Evolutionary conservation across 1,140 invertebrate genomes (phyloP).

Genomic region (Hestina assimilis): DNA sequence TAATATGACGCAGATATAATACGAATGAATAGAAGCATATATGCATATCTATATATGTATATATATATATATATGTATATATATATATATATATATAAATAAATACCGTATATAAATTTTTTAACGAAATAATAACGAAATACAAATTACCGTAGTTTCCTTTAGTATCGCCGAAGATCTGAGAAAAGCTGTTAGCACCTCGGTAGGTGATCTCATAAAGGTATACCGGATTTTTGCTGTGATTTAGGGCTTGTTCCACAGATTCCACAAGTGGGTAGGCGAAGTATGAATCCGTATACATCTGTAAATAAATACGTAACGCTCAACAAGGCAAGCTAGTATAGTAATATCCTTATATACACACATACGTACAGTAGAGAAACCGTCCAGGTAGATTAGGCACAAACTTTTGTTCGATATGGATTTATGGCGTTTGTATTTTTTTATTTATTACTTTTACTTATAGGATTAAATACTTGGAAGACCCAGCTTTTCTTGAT

Average conservation of each 20-base stretch:
- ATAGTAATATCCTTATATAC: too few relatives aligned
- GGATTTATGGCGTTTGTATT: too few relatives aligned
- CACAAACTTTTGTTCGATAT: too few relatives aligned
- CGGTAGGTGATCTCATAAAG: conserved; percentile 83
- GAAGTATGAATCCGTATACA: conserved; percentile 85
- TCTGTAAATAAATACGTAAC: conserved; percentile 65
- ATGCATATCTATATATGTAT: too few relatives aligned
- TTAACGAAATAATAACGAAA: neutral
- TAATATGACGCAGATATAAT: too few relatives aligned
- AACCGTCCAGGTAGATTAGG: too few relatives aligned
- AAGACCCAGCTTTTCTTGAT: too few relatives aligned
- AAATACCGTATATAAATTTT: neutral
- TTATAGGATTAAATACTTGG: too few relatives aligned
- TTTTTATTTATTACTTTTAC: too few relatives aligned
- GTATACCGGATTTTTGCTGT: conserved; percentile 77
- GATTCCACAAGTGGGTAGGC: conserved; percentile 80
- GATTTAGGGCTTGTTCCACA: conserved; percentile 74
- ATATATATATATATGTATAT: neutral
- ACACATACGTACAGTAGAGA: too few relatives aligned
- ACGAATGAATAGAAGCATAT: too few relatives aligned
- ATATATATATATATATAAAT: neutral
- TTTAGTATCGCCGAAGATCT: conserved; percentile 81
- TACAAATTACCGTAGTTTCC: conserved; percentile 79
- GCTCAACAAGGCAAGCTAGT: too few relatives aligned
- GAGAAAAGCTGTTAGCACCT: conserved; percentile 83